phyloP scores from a whole-genome alignment of 2,113 vertebrate species.

The Antechinus stuartii region DNA sequence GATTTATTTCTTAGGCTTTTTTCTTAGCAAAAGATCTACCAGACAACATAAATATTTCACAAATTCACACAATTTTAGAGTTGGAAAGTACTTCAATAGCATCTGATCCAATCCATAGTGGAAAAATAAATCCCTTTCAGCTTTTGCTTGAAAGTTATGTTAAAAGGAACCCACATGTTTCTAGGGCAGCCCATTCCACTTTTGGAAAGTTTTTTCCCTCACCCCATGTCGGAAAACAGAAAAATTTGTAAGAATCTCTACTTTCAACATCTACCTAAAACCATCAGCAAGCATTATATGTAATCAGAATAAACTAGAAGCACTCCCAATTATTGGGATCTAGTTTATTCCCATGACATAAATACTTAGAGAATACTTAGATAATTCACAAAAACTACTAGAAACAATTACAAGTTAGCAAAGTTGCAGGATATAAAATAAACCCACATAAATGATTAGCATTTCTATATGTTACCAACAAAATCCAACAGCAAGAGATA shows the following conservation, averaged over 20 bases:
- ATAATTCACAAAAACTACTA: too few relatives aligned
- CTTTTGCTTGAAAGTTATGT: neutral
- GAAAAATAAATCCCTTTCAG: neutral
- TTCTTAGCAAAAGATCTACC: neutral
- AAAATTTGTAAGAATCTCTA: neutral
- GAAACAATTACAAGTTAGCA: too few relatives aligned
- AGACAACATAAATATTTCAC: neutral
- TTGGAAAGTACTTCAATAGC: neutral
- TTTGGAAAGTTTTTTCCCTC: neutral
- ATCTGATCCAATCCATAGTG: neutral
- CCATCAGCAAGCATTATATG: too few relatives aligned
- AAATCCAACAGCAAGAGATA: too few relatives aligned
- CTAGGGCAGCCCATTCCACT: neutral
- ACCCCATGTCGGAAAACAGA: neutral
- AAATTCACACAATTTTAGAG: neutral
- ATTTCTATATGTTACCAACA: too few relatives aligned
- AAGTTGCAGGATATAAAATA: too few relatives aligned
- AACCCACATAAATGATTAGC: too few relatives aligned
- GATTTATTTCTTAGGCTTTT: neutral
- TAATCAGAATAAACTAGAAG: too few relatives aligned
- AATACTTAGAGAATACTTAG: too few relatives aligned
- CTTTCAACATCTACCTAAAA: too few relatives aligned
- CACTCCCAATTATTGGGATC: too few relatives aligned
- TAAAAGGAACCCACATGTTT: neutral
- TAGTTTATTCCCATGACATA: too few relatives aligned